A percentile compares a stretch with the other conserved stretches of the same genome.
These are phyloP conservation scores for Allolobophora icterica DNA, from an alignment of 2,888 invertebrate genomes.

Conservation along the genomic window DNA sequence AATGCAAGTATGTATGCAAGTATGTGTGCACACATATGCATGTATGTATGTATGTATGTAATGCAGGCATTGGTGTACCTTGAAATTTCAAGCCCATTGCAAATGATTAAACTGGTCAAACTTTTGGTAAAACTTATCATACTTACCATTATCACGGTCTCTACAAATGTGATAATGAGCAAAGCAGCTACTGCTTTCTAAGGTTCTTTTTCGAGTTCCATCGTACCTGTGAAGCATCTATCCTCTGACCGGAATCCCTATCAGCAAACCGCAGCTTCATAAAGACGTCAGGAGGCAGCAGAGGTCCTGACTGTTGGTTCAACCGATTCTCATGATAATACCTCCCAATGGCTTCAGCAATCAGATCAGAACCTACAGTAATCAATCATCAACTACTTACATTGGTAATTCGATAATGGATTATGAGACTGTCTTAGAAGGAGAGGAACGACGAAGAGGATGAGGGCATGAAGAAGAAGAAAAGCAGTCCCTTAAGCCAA, in stretches of 20 bases:
- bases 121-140: too few relatives aligned
- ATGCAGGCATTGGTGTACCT: too few relatives aligned
- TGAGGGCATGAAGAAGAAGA: too few relatives aligned
- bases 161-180: too few relatives aligned
- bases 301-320: conserved; percentile 1
- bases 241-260: not conserved
- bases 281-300: conserved; percentile 60
- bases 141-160: too few relatives aligned
- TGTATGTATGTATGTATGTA: too few relatives aligned
- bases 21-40: too few relatives aligned
- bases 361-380: not conserved
- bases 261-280: conserved; percentile 55
- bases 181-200: not conserved
- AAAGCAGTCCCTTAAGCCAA: too few relatives aligned
- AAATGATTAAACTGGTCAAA: too few relatives aligned
- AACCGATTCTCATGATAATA: not conserved
- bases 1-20: too few relatives aligned
- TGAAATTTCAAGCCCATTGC: too few relatives aligned
- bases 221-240: not conserved
- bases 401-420: not conserved
- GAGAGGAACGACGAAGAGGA: too few relatives aligned
- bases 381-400: not conserved
- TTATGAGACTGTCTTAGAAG: not conserved
- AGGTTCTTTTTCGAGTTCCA: not conserved
- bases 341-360: not conserved